Percentiles rank a stretch among this genome's conserved stretches.
Conservation (phyloP, 2,888 invertebrate species). For the Apamea monoglypha region DNA sequence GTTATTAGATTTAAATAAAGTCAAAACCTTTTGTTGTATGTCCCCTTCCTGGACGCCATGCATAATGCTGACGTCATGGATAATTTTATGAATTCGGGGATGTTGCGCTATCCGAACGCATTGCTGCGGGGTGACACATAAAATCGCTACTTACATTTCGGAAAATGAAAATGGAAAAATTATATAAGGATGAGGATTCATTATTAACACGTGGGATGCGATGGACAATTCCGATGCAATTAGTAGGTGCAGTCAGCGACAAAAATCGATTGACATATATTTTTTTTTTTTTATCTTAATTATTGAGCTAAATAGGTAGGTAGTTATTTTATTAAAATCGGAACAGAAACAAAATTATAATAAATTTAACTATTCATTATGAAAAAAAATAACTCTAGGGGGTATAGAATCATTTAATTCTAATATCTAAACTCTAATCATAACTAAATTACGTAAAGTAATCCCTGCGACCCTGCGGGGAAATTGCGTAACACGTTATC, state of each 20-base stretch:
- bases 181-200: not conserved
- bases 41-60: constrained; percentile 49
- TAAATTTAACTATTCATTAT: not conserved
- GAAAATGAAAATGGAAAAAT: not conserved
- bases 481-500: too few species aligned
- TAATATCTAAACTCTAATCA: too few species aligned
- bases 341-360: not conserved
- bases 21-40: constrained; percentile 72
- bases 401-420: too few species aligned
- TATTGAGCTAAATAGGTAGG: not conserved
- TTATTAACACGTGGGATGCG: too few species aligned
- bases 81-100: constrained; percentile 53
- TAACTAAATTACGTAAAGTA: too few species aligned
- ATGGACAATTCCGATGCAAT: not conserved
- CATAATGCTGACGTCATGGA: constrained; percentile 67
- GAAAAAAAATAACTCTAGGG: too few species aligned
- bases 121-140: not conserved
- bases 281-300: not conserved
- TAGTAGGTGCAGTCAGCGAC: not conserved
- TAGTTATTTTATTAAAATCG: not conserved
- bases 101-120: not conserved
- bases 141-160: constrained; percentile 3
- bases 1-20: constrained; percentile 78
- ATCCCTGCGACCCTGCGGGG: too few species aligned
- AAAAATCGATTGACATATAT: not conserved